Evolutionary conservation across 1,140 invertebrate species (phyloP), one percentile per base, ranked within the genome.

Genomic region (Daktulosphaira vitifoliae): DNA sequence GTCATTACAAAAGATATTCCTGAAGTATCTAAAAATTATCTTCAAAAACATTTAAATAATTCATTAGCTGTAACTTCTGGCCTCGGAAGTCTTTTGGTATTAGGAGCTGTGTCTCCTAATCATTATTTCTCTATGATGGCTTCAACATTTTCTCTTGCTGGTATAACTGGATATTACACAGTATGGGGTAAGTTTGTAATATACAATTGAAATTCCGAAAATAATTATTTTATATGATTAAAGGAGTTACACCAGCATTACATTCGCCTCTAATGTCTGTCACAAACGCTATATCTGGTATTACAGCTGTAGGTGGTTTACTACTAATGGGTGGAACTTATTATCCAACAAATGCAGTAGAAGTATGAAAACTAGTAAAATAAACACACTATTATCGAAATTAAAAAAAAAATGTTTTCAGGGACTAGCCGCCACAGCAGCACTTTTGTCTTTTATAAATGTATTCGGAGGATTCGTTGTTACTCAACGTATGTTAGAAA

Each of bases 231-330:
- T n/a, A n/a, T n/a, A n/a, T n/a, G n/a, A n/a, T n/a, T 5, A 11
- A 6, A 59, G 54, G 44, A 48, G 91, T 95, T 6, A 89, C 87
- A 13, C 90, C 90, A 20, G 89, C 91, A 29, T 80, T 94, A 7
- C 90, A 94, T 77, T 92, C 89, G 4, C 91, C 91, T 3, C 80
- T 95, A 15, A 95, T 95, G 90, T 91, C 88, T 2, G 90, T 94
- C 1, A 95, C 91, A 2, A 95, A 95, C 76, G 91, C 91, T 65
- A 88, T 95, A 69, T 92, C 89, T 16, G 91, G 91, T 23, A 91
- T 92, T 68, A 94, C 90, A 1, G 89, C 90, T 52, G 91, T 92
- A 18, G 91, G 91, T 65, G 91, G 89, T 3, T 74, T 94, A 66
- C 75, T 92, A 49, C 77, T 92, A 29, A 86, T 84, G 89, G 85